Base-by-base conservation (phyloP, 2,797 vertebrate genomes). In the Lepilemur septentrionalis region DNA sequence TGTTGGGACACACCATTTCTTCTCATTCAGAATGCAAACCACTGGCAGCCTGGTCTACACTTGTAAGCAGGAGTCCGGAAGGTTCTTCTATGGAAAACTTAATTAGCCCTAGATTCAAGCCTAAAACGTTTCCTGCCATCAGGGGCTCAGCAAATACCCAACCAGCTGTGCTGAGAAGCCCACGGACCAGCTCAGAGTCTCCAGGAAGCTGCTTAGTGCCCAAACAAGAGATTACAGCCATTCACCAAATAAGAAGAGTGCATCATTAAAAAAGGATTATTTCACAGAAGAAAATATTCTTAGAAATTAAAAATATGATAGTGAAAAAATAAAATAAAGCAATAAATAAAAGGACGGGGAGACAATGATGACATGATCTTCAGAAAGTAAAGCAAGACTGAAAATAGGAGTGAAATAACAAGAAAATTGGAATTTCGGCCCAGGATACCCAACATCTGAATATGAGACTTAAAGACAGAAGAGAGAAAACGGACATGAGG, bases 1-100 rank as follows among this genome's bases (percentile, higher is more conserved):
- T 43, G 3, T 1, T 63, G 9, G 7, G 15, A n/a, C 0, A 2
- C 0, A 2, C 35, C 46, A 10, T 55, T 41, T 52, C 65, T 72
- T 90, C 18, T 28, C 17, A 38, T 41, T 65, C 12, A 65, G 1
- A 13, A 5, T 48, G 14, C 32, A 43, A n/a, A 73, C 28, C 32
- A 4, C 38, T 43, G 43, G 43, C 30, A 52, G 25, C 81, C 57
- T 28, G 25, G 18, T 28, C 41, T 75, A 25, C 0, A n/a, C 9
- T 7, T 10, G 10, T 10, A 46, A 4, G 35, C 43, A 67, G 46
- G 20, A 52, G 8, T 78, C 90, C 32, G 18, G 22, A 85, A 76
- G 38, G n/a, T 73, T 41, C n/a, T 82, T 70, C 75, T 57, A 0
- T 6, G 25, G 14, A 94, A 15, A 91, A 89, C 18, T 7, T 52